These are phyloP conservation scores for Pseudococcus viburni DNA, from an alignment of 2,888 invertebrate species.

Conservation along the genomic window DNA sequence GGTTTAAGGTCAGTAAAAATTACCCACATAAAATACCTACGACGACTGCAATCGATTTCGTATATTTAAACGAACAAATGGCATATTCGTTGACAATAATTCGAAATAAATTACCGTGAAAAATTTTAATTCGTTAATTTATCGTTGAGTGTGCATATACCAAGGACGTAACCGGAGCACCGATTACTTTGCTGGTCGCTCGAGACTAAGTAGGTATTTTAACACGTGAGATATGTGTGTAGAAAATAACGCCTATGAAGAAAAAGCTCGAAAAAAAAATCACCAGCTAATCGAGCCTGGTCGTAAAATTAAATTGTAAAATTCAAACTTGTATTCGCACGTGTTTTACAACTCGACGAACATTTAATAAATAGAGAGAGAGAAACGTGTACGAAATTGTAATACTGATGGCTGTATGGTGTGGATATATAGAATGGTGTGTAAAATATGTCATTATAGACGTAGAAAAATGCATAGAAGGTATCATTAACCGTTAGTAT, in stretches of 20 bases:
- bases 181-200: not conserved
- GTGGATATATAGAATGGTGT: not conserved
- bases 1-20: constrained; percentile 27
- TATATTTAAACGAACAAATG: not conserved
- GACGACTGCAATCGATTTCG: not conserved
- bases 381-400: too few species aligned
- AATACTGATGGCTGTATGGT: not conserved
- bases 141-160: not conserved
- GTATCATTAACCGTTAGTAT: constrained; percentile 35
- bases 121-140: constrained; percentile 50
- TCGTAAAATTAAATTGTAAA: too few species aligned
- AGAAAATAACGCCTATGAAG: too few species aligned
- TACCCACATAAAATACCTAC: not conserved
- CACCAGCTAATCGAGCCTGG: too few species aligned
- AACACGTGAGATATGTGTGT: not conserved
- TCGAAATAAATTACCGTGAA: constrained; percentile 44
- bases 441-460: constrained; percentile 38
- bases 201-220: constrained; percentile 28
- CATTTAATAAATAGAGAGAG: too few species aligned
- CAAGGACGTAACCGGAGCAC: not conserved
- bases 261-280: too few species aligned
- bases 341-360: too few species aligned
- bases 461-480: constrained; percentile 27
- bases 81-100: constrained; percentile 29
- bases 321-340: too few species aligned